Percentiles rank a stretch among this genome's conserved stretches.
These are phyloP conservation scores for Glareola pratincola DNA, from an alignment of 2,113 vertebrate genomes.

Conservation along the genomic window DNA sequence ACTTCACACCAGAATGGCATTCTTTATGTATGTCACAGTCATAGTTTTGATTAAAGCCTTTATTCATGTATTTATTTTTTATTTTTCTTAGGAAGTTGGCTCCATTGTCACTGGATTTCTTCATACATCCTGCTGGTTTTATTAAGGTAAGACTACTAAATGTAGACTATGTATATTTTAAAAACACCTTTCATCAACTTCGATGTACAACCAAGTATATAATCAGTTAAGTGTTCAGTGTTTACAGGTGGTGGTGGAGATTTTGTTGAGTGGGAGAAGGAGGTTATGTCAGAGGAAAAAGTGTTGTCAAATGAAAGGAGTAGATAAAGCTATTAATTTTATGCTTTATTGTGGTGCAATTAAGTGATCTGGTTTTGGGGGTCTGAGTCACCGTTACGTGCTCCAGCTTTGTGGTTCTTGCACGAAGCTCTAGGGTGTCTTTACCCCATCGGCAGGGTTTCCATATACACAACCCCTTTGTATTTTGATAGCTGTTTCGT, in stretches of 20 bases:
- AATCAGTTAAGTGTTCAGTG: background rate
- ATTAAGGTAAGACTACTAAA: conserved; percentile 50
- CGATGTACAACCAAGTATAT: background rate
- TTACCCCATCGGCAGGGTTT: background rate
- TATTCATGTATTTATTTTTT: background rate
- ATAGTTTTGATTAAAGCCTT: background rate
- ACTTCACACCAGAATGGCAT: background rate
- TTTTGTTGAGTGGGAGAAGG: background rate
- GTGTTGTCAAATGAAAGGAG: background rate
- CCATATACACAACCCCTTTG: background rate
- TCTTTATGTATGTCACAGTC: background rate
- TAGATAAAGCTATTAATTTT: background rate
- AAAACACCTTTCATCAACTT: background rate
- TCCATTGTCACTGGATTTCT: background rate
- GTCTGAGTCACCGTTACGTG: background rate
- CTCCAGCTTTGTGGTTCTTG: rapidly evolving
- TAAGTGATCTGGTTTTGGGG: background rate
- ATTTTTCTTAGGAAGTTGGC: background rate
- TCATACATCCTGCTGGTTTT: background rate
- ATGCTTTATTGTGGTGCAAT: background rate
- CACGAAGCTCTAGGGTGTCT: rapidly evolving
- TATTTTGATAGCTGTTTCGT: rapidly evolving
- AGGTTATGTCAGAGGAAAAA: background rate
- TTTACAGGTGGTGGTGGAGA: background rate
- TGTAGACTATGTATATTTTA: background rate